Percentiles rank a stretch among this genome's conserved stretches.
phyloP scores from a whole-genome alignment of 2,888 invertebrate genomes.

The Amphipyra tragopoginis region DNA sequence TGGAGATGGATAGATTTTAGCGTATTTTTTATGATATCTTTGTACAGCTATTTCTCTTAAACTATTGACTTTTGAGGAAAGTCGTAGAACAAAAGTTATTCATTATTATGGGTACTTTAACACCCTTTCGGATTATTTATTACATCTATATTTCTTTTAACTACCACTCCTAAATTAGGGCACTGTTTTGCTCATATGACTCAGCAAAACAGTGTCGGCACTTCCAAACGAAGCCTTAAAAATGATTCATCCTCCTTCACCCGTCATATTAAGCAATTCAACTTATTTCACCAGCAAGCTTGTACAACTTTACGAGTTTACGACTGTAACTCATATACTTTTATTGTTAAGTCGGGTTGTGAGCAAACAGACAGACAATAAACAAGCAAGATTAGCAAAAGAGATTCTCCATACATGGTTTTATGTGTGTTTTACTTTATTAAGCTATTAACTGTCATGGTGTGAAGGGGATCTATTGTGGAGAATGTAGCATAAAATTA shows the following conservation, averaged over 20 bases:
- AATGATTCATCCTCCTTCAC: constrained; percentile 4
- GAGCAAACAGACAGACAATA: constrained; percentile 55
- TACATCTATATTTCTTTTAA: too few relatives aligned
- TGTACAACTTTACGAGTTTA: constrained; percentile 11
- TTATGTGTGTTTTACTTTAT: constrained; percentile 71
- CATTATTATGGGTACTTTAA: too few relatives aligned
- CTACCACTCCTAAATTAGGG: too few relatives aligned
- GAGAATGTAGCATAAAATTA: constrained; percentile 28
- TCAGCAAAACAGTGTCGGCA: background rate
- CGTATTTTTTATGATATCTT: too few relatives aligned
- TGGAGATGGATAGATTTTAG: too few relatives aligned
- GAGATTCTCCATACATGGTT: constrained; percentile 56
- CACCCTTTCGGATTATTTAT: too few relatives aligned
- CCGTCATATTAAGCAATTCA: constrained; percentile 6
- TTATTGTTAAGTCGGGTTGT: constrained; percentile 27
- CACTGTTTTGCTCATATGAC: too few relatives aligned
- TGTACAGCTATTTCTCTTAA: too few relatives aligned
- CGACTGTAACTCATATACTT: constrained; percentile 16
- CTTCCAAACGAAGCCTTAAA: background rate
- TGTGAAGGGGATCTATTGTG: constrained; percentile 36
- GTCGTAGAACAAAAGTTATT: too few relatives aligned
- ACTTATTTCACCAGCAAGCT: background rate
- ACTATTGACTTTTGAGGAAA: too few relatives aligned
- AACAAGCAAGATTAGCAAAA: constrained; percentile 57
- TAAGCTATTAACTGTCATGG: constrained; percentile 61